Conservation (phyloP, 2,113 vertebrate species). For the Clarias magur region DNA sequence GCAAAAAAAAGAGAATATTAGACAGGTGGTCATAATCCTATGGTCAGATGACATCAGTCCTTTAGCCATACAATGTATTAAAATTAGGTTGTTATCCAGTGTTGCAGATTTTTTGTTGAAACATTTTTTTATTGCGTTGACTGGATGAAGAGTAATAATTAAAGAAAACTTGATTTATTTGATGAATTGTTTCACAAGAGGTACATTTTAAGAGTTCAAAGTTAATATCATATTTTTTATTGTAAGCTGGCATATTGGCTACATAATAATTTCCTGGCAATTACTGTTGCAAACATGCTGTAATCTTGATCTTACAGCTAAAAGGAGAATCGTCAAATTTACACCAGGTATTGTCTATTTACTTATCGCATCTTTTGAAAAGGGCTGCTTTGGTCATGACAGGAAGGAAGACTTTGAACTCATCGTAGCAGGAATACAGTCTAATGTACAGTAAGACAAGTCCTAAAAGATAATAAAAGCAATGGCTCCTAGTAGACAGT, state of each 20-base stretch:
- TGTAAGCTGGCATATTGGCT: slow-evolving; percentile 3
- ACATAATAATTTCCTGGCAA: slow-evolving; percentile 15
- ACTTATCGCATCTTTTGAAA: background rate
- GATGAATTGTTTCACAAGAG: background rate
- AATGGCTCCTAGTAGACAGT: background rate
- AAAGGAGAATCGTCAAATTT: background rate
- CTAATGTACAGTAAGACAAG: background rate
- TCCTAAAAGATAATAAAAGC: background rate
- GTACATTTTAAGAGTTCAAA: slow-evolving; percentile 4
- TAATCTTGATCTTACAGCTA: slow-evolving; percentile 4
- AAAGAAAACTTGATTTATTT: background rate
- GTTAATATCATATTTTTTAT: background rate
- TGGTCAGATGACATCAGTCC: background rate
- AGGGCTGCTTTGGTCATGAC: background rate
- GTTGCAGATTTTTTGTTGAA: background rate
- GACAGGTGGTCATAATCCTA: too few relatives aligned
- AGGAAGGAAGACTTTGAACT: slow-evolving; percentile 29
- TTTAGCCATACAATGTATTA: background rate
- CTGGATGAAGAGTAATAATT: background rate
- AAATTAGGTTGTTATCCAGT: background rate
- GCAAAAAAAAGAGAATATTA: too few relatives aligned
- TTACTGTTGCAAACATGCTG: slow-evolving; percentile 8
- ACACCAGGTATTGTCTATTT: background rate
- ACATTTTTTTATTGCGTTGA: background rate
- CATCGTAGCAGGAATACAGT: background rate